These are phyloP conservation scores for Cardiocondyla obscurior DNA, from an alignment of 1,140 invertebrate species.

Conservation along the genomic window DNA sequence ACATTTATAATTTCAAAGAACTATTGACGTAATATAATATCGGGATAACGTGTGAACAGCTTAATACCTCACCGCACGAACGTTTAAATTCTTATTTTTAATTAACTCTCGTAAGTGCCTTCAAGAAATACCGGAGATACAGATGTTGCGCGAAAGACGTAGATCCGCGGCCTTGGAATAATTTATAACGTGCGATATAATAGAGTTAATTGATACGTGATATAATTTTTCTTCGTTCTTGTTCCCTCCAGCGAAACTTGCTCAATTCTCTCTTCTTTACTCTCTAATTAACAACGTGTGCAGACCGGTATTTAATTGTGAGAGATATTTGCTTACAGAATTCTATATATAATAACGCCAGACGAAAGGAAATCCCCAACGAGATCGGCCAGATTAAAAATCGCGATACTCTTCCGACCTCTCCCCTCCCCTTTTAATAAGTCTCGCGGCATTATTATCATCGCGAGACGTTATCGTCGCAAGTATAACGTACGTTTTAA, in stretches of 20 bases:
- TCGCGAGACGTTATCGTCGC: neutral
- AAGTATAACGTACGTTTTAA: neutral
- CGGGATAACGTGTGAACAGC: neutral
- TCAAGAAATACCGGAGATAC: neutral
- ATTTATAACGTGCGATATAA: constrained; percentile 40
- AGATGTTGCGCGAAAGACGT: neutral
- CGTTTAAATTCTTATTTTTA: constrained; percentile 37
- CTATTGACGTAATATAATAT: neutral
- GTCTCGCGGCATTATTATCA: neutral
- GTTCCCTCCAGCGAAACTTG: neutral
- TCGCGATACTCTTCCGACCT: neutral
- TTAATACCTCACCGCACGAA: neutral
- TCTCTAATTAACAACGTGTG: constrained; percentile 22
- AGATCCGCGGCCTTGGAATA: constrained; percentile 43
- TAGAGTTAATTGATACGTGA: constrained; percentile 37
- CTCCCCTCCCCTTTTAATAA: neutral
- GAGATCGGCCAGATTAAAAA: neutral
- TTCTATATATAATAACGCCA: neutral
- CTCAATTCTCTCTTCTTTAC: constrained; percentile 13
- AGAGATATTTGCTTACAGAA: constrained; percentile 3
- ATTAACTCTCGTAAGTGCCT: neutral
- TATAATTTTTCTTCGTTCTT: neutral
- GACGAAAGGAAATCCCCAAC: neutral
- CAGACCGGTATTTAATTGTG: neutral
- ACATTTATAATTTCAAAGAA: neutral